phyloP scores from a whole-genome alignment of 2,797 vertebrate species.

The Orientallactaga sibirica region DNA sequence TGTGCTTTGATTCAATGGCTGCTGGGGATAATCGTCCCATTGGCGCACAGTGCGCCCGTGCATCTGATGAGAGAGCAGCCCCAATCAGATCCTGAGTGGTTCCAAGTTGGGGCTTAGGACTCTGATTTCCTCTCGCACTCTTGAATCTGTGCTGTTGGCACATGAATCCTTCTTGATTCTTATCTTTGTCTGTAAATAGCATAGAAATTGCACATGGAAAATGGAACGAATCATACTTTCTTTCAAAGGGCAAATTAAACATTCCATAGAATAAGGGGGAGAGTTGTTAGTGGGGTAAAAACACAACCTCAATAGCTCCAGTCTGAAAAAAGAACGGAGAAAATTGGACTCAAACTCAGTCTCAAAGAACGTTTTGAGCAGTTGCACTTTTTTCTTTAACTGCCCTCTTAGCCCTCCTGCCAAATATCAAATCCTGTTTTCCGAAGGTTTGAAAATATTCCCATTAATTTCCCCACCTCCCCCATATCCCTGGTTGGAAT shows the following conservation, averaged over 20 bases:
- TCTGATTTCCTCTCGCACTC: constrained; percentile 73
- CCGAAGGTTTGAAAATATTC: constrained; percentile 83
- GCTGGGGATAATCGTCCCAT: not conserved
- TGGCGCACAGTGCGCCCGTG: not conserved
- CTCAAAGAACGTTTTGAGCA: constrained; percentile 76
- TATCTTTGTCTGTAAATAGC: constrained; percentile 82
- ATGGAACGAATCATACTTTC: constrained; percentile 83
- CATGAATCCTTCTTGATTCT: constrained; percentile 81
- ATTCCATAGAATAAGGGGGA: constrained; percentile 83
- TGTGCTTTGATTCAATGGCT: not conserved
- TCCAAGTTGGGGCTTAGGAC: constrained; percentile 55
- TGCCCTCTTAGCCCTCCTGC: constrained; percentile 79
- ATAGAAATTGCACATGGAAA: constrained; percentile 83
- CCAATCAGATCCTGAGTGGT: constrained; percentile 46
- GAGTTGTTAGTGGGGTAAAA: constrained; percentile 76
- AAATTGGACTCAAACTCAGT: constrained; percentile 70
- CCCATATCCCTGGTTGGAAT: constrained; percentile 73
- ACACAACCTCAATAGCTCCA: constrained; percentile 72
- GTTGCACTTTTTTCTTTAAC: constrained; percentile 78
- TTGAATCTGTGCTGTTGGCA: constrained; percentile 75
- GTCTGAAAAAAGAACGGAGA: constrained; percentile 70
- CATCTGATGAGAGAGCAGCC: not conserved
- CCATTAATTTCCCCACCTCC: constrained; percentile 74
- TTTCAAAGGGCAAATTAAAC: constrained; percentile 83
- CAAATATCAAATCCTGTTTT: constrained; percentile 80